phyloP scores from a whole-genome alignment of 2,888 invertebrate genomes.

The Lacanobia oleracea region DNA sequence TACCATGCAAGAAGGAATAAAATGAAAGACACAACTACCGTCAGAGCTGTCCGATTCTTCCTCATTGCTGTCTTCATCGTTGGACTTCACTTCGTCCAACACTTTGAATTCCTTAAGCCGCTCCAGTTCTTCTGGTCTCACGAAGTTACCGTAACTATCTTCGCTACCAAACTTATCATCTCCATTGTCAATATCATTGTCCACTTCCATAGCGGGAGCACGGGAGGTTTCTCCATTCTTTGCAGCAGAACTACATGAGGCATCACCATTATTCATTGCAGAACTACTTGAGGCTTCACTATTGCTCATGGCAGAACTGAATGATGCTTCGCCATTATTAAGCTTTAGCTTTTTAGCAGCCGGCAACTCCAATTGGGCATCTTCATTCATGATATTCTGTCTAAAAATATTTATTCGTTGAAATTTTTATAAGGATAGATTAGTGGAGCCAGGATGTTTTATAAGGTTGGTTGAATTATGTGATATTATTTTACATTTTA shows the following conservation, averaged over 20 bases:
- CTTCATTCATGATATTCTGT: slow-evolving; percentile 70
- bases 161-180: slow-evolving; percentile 52
- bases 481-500: neutral
- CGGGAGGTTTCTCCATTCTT: slow-evolving; percentile 41
- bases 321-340: slow-evolving; percentile 45
- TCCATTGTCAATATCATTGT: slow-evolving; percentile 59
- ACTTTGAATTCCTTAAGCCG: slow-evolving; percentile 84
- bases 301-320: neutral
- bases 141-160: slow-evolving; percentile 74
- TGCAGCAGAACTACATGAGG: neutral
- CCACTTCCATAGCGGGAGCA: slow-evolving; percentile 6
- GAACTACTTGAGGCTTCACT: neutral
- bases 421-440: slow-evolving; percentile 42
- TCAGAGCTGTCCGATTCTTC: slow-evolving; percentile 82
- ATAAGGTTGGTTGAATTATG: neutral
- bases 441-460: slow-evolving; percentile 40
- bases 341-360: slow-evolving; percentile 74
- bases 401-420: slow-evolving; percentile 68
- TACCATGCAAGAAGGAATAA: slow-evolving; percentile 52
- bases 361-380: slow-evolving; percentile 63
- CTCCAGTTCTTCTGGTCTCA: slow-evolving; percentile 79
- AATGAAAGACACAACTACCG: slow-evolving; percentile 71
- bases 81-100: slow-evolving; percentile 85
- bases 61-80: slow-evolving; percentile 85
- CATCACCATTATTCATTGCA: neutral